Evolutionary conservation across 2,888 invertebrate species (phyloP), one percentile per base, ranked within the genome.

Genomic region (Parascotia fuliginaria): DNA sequence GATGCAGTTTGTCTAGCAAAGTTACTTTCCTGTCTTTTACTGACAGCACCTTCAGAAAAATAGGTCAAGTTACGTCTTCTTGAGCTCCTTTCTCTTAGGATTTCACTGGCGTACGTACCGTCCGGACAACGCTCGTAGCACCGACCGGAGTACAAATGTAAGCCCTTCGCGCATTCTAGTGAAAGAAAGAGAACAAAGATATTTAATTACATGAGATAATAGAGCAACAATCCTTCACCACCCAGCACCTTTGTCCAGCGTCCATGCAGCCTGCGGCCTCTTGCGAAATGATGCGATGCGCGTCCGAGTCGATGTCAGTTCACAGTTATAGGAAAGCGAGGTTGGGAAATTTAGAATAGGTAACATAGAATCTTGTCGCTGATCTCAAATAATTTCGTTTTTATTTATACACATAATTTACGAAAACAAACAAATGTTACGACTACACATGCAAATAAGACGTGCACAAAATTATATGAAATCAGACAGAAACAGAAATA

Each of bases 121-220:
- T 75, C 83, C 32, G 95, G 95, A 79, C 96, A 96, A 53, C 80
- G 81, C 45, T 79, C 75, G 71, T 93, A 87, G 86, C 96, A 96
- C 70, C 85, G 85, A 55, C 94, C 94, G 70, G 93, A 89, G 85
- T 92, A 92, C 73, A 94, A 92, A 79, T 93, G 93, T 79, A 93
- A 93, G 75, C 93, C 93, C 73, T 90, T 89, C 72, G 87, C 85
- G 88, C 96, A 96, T 82, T 94, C 96, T 96, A 95, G 70, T 93
- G 92, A 80, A 85, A 85, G 81, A 83, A 77, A 85, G 74, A 92
- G 86, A 85, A 87, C 81, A 91, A 69, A 82, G 57, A 72, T 66
- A 60, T 83, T 84, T 85, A 79, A 85, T 79, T 81, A 81, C 70
- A 83, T 68, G 62, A 75, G 61, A 73, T 67, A 80, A 63, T 60